These are phyloP conservation scores for Ailuropoda melanoleuca DNA, from an alignment of 2,113 vertebrate genomes.

Conservation along the genomic window DNA sequence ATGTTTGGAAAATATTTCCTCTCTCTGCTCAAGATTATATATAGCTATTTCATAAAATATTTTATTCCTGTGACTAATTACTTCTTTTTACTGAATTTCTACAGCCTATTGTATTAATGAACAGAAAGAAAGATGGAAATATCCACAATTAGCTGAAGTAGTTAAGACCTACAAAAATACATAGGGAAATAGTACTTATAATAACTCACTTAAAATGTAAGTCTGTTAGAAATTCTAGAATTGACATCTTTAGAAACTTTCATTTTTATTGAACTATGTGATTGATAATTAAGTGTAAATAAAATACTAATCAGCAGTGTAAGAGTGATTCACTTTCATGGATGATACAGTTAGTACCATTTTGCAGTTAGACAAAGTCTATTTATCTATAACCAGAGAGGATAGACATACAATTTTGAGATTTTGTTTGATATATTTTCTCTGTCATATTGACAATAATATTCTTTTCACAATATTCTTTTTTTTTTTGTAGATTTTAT, in stretches of 20 bases:
- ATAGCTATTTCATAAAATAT: neutral
- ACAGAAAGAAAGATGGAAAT: neutral
- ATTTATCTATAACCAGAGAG: neutral
- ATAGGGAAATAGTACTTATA: neutral
- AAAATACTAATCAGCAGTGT: neutral
- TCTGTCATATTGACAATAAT: neutral
- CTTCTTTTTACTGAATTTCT: neutral
- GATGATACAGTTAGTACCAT: neutral
- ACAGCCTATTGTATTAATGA: neutral
- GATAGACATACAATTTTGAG: neutral
- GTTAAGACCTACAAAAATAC: neutral
- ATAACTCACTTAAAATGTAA: neutral
- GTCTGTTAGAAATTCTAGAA: neutral
- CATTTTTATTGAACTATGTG: neutral
- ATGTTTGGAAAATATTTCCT: neutral
- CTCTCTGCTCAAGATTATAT: neutral
- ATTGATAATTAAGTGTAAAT: neutral
- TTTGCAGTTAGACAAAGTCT: neutral
- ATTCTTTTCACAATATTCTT: neutral
- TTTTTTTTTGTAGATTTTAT: neutral
- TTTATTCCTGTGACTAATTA: neutral
- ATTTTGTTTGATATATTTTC: neutral
- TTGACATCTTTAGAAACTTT: neutral
- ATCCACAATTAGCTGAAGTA: neutral
- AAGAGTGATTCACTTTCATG: neutral